Evolutionary conservation across 2,113 vertebrate genomes (phyloP), one percentile per base, ranked within the genome.

Genomic region (Amblyornis subalaris): DNA sequence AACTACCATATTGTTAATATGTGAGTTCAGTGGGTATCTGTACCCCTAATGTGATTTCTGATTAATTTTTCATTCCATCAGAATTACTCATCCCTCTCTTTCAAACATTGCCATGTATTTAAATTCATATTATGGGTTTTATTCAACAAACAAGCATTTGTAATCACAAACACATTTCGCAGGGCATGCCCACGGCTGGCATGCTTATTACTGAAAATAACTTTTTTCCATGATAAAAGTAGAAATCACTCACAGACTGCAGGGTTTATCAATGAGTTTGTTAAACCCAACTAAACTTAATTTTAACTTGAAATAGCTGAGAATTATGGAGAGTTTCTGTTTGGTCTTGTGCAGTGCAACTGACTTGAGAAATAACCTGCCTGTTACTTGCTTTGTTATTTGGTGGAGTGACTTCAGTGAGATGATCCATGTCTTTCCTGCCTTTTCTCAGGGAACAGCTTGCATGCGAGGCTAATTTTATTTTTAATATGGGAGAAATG

Each of bases 281-380:
- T 94, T 96, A 96, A 96, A 93, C 88, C 93, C 96, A 95, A 94
- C 97, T 97, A 91, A 96, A 90, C 69, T 74, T 93, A 93, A 92
- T 91, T 92, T 77, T 89, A 90, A 93, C 88, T 95, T 95, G 83
- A 95, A 92, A 10, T 4, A 72, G 64, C 80, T 94, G 94, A 87
- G 57, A 92, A 93, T 96, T 94, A 94, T 77, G 89, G 89, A 86
- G 65, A 95, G 93, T 85, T 94, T 91, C 51, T 95, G 96, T 97
- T 97, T 97, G 97, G 77, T 94, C 96, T 96, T 98, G 97, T 98
- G 97, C 97, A 97, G 95, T 96, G 95, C 78, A 88, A 72, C 45
- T 45, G 88, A 92, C 75, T 90, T 69, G 66, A 70, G 85, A 89
- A 85, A 74, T 90, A 45, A 61, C 36, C 15, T 48, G 50, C 40